Evolutionary conservation across 2,113 vertebrate genomes (phyloP), one percentile per base, ranked within the genome.

Genomic region (Alexandromys fortis): DNA sequence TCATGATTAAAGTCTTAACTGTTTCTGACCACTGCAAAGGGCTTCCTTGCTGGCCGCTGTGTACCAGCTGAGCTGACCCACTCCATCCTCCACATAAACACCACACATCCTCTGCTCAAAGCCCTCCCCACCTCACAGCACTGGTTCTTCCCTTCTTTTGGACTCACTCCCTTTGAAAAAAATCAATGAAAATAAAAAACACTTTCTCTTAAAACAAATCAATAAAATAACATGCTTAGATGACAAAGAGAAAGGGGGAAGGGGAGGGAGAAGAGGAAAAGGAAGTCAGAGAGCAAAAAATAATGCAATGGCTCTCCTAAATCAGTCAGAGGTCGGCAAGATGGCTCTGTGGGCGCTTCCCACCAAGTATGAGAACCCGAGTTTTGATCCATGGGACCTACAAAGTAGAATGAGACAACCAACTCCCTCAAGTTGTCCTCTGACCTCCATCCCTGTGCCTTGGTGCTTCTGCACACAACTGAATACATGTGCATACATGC

Each of bases 111-210:
- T 92, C 58, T 24, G 19, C 79, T 76, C n/a, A 73, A 77, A 73
- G 49, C 14, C 63, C 21, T 63, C 38, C 45, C 76, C 21, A 35
- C 65, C 1, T 35, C 3, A 49, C 9, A 49, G 70, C 26, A 33
- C 42, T 14, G 42, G 21, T 8, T 70, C 65, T 88, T 28, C 49
- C 7, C 30, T 21, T 55, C 52, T 55, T 55, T 55, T 52, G 61
- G 47, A 35, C 22, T 81, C 22, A 89, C 33, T 86, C 14, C 42
- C 35, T 77, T 81, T 87, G 77, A 70, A 88, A 70, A 88, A 95
- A 95, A 90, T 77, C 92, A 55, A 73, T 63, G 78, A 78, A 91
- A 70, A 35, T 42, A 91, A 90, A 83, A 30, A 73, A 78, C 2
- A 0, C 28, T 77, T 55, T 93, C 81, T 68, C 68, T 82, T 22